phyloP scores from a whole-genome alignment of 2,113 vertebrate genomes.

The Psittacus erithacus region DNA sequence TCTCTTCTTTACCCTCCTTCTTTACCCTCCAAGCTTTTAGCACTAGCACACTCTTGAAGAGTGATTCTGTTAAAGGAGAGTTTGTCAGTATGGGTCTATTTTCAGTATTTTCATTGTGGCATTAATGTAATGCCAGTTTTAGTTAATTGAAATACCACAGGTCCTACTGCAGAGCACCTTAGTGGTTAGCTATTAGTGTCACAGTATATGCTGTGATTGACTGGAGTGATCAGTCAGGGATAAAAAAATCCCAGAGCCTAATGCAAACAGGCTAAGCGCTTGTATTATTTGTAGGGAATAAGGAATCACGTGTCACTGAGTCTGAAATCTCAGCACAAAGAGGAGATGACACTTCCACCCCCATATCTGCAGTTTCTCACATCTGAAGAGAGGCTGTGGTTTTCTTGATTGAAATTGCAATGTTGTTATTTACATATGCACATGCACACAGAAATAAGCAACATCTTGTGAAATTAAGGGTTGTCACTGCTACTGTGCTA shows the following conservation, averaged over 20 bases:
- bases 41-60: background rate
- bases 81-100: background rate
- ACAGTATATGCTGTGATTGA: background rate
- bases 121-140: background rate
- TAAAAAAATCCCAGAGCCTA: background rate
- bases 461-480: background rate
- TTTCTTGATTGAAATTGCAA: background rate
- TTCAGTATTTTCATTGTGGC: background rate
- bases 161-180: background rate
- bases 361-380: background rate
- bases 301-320: conserved; percentile 17
- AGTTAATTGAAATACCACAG: background rate
- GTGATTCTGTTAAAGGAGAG: background rate
- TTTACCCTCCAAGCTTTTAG: background rate
- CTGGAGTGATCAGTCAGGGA: background rate
- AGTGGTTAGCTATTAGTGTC: background rate
- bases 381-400: background rate
- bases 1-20: background rate
- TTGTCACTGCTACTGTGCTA: background rate
- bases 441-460: background rate
- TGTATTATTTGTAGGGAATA: background rate
- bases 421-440: background rate
- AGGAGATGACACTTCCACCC: conserved; percentile 15
- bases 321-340: background rate
- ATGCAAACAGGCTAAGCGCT: background rate